A percentile compares a stretch with the other conserved stretches of the same genome.
phyloP scores from a whole-genome alignment of 2,888 invertebrate genomes.

The Drosophila cognata region DNA sequence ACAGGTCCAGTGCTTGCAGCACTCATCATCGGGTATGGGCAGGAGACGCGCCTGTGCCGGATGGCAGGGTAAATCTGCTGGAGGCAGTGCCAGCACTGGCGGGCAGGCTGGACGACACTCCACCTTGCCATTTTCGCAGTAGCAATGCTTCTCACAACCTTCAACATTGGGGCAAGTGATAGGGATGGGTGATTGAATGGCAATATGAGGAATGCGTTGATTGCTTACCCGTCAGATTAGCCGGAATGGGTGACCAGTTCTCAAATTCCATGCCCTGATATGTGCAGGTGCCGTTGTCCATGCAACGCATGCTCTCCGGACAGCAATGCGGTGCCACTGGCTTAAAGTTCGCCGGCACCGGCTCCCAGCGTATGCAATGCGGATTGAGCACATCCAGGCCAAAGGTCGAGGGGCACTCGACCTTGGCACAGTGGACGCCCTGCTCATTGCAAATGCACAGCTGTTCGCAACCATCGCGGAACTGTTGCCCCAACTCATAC shows the following conservation, averaged over 20 bases:
- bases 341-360: constrained; percentile 89
- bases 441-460: constrained; percentile 91
- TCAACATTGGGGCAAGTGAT: neutral
- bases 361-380: constrained; percentile 94
- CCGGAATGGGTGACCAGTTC: constrained; percentile 94
- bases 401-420: constrained; percentile 93
- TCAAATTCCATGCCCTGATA: constrained; percentile 88
- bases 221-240: constrained; percentile 87
- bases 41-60: constrained; percentile 88
- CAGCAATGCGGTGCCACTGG: constrained; percentile 92
- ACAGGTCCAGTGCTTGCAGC: constrained; percentile 93
- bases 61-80: constrained; percentile 90
- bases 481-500: constrained; percentile 88
- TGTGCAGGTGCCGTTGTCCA: constrained; percentile 92
- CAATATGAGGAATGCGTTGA: constrained; percentile 15
- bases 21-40: constrained; percentile 91
- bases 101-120: constrained; percentile 93
- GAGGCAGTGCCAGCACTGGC: constrained; percentile 91
- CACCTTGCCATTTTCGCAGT: constrained; percentile 94
- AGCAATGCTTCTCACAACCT: constrained; percentile 94
- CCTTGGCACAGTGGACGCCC: constrained; percentile 91
- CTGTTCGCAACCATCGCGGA: constrained; percentile 92
- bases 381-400: constrained; percentile 94
- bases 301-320: constrained; percentile 91
- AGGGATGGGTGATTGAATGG: constrained; percentile 8